These are phyloP conservation scores for Hemiscyllium ocellatum DNA, from an alignment of 2,113 vertebrate species.

Conservation along the genomic window DNA sequence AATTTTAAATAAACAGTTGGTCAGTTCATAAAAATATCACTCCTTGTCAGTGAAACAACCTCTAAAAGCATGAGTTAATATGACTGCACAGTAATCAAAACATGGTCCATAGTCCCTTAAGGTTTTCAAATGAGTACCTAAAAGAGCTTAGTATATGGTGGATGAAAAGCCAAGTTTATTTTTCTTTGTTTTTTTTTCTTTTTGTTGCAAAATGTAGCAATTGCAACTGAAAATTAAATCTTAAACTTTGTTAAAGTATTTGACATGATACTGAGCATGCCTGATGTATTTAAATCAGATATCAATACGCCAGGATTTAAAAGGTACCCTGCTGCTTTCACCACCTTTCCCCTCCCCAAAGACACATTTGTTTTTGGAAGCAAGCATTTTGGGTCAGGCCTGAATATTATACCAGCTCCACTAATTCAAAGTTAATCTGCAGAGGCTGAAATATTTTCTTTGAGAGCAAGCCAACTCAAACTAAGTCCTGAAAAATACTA, in stretches of 20 bases:
- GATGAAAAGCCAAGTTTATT: neutral
- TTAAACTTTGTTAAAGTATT: neutral
- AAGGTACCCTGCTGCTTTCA: neutral
- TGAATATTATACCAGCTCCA: neutral
- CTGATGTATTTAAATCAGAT: neutral
- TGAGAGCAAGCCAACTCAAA: neutral
- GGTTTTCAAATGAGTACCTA: neutral
- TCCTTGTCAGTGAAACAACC: neutral
- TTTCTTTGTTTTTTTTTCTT: neutral
- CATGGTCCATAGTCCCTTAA: neutral
- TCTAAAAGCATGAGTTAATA: neutral
- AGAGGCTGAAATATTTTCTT: neutral
- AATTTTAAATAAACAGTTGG: neutral
- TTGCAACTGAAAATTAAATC: neutral
- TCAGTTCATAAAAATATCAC: neutral
- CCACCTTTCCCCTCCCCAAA: neutral
- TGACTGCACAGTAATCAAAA: conserved; percentile 5
- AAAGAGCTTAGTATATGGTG: neutral
- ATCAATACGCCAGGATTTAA: neutral
- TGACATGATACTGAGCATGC: neutral
- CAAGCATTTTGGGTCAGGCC: neutral
- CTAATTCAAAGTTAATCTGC: neutral
- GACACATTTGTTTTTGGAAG: neutral
- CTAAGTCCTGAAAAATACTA: neutral
- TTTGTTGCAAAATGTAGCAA: neutral